Evolutionary conservation across 2,888 invertebrate species (phyloP), one percentile per base, ranked within the genome.

Genomic region (Agrochola circellaris): DNA sequence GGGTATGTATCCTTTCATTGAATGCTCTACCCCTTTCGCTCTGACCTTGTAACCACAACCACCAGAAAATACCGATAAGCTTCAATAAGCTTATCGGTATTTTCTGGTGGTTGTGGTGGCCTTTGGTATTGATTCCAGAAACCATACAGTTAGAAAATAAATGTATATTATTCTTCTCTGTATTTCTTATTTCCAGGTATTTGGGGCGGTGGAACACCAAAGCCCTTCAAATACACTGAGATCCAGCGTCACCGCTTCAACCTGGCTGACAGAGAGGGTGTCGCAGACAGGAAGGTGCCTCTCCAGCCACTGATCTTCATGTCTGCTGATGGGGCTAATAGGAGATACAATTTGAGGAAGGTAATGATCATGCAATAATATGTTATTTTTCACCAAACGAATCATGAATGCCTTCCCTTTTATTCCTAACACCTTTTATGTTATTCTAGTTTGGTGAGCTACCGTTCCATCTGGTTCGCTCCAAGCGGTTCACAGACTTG

Each of bases 181-280:
- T 17, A 51, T 48, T 34, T 58, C 8, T 20, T 64, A 11, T 23
- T 48, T 74, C 0, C 80, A 97, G 97, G 97, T 0, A 99, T 99
- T 76, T 99, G 99, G 99, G 99, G 99, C 1, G 99, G 99, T 0
- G 99, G 99, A 0, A 97, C 97, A 51, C 98, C 99, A 0, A 99
- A 99, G 90, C 99, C 99, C 0, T 99, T 99, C 91, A 99, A 99
- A 91, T 99, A 99, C 91, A 99, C 99, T 0, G 99, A 99, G 95
- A 99, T 99, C 83, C 99, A 99, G 93, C 97, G 99, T 51, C 99
- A 99, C 93, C 97, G 99, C 71, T 99, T 98, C 93, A 98, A 98
- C 92, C 94, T 98, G 79, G 98, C 98, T 0, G 99, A 99, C 88
- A 98, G 98, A 91, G 99, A 99, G 93, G 99, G 99, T 0, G 97